Evolutionary conservation across 35 echinoderm and acorn worm species (phyloP), one percentile per base, ranked within the genome.

Genomic region (Chiridota heheva): DNA sequence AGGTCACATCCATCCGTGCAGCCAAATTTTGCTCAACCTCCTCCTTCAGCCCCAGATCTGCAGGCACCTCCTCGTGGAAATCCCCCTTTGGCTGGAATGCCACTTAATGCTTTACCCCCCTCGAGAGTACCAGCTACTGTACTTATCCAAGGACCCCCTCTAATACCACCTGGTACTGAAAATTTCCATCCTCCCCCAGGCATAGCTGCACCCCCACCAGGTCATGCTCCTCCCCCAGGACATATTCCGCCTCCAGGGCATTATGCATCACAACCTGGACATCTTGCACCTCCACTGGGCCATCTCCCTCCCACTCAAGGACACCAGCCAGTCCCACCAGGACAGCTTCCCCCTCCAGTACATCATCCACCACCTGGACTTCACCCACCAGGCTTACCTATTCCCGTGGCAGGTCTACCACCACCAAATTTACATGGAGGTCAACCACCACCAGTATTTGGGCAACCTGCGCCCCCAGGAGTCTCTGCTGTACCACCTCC

Each of bases 191-290:
- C 26, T 20, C 48, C 12, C 48, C 48, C 12, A 22, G 48, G 22
- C 48, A 22, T 58, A 66, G 36, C 27, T 58, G 74, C 41, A 10
- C 62, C 35, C 65, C 73, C 85, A 20, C 30, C 85, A 57, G 44
- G 4, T 38, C 2, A 12, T 42, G 76, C 53, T 42, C 83, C 83
- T 42, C 67, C 60, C 1, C 53, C 44, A 18, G 43, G 47, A 32
- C 66, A 66, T 25, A 22, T 10, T 53, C 48, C 48, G 10, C 48
- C 48, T 53, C 48, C 48, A 10, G 48, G 48, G 22, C 48, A 53
- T 53, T 10, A 53, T 22, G 48, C 67, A 39, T 8, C 25, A 42
- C 34, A 32, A 70, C 67, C 26, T 70, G 40, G 26, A 22, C 38
- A n/a, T n/a, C n/a, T n/a, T n/a, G n/a, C n/a, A n/a, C n/a, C n/a